Percentiles rank a stretch among this genome's conserved stretches.
Conservation (phyloP, 2,113 vertebrate genomes). For the Fulica atra region DNA sequence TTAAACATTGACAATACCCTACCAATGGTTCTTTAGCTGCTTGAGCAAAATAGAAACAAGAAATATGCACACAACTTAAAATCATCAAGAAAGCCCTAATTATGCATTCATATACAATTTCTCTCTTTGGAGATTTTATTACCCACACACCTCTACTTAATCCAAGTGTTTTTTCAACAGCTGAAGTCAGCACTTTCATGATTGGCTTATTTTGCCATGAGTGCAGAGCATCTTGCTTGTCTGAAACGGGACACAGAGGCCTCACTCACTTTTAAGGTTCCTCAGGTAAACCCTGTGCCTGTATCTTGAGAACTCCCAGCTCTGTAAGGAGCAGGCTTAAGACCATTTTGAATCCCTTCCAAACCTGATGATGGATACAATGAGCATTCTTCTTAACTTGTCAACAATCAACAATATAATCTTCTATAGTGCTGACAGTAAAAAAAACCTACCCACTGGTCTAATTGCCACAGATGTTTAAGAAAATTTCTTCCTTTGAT, state of each 20-base stretch:
- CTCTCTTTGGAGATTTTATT: conserved; percentile 60
- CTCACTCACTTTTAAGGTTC: not conserved
- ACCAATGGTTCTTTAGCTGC: conserved; percentile 27
- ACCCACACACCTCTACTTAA: conserved; percentile 46
- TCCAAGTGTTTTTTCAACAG: conserved; percentile 56
- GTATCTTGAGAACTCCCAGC: not conserved
- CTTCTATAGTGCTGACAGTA: not conserved
- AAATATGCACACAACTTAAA: conserved; percentile 55
- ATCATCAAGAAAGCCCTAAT: conserved; percentile 64
- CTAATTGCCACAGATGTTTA: conserved; percentile 15
- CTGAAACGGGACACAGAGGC: conserved; percentile 17
- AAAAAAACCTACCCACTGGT: conserved; percentile 31
- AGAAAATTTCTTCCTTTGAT: not conserved
- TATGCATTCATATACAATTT: conserved; percentile 62
- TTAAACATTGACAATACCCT: conserved; percentile 54
- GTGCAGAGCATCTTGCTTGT: conserved; percentile 1
- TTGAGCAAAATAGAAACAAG: conserved; percentile 59
- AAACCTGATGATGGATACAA: not conserved
- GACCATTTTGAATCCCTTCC: not conserved
- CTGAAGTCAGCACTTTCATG: conserved; percentile 50
- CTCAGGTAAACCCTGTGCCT: not conserved
- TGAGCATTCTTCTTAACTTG: not conserved
- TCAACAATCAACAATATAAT: not conserved
- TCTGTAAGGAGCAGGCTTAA: not conserved
- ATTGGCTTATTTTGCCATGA: conserved; percentile 40